These are phyloP conservation scores for Malurus melanocephalus DNA, from an alignment of 2,113 vertebrate species.

Conservation along the genomic window DNA sequence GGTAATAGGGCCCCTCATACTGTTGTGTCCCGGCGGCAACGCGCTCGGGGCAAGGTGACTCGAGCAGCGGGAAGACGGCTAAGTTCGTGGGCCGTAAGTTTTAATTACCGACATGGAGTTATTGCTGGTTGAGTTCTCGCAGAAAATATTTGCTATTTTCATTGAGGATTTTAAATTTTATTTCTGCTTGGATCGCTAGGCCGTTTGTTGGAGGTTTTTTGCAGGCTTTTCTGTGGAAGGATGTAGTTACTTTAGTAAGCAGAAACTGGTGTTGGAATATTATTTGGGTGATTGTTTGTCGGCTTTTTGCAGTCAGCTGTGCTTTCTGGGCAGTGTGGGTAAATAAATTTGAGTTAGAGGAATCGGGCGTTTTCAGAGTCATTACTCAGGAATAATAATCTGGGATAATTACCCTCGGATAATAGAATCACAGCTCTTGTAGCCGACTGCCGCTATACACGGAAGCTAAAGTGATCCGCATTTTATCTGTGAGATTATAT, in stretches of 20 bases:
- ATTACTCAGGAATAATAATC: not conserved
- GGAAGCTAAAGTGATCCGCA: rapidly evolving
- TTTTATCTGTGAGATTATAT: not conserved
- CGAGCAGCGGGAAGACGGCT: not conserved
- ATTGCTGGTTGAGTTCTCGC: rapidly evolving
- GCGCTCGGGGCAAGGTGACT: conserved; percentile 18
- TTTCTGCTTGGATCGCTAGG: not conserved
- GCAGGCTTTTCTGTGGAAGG: not conserved
- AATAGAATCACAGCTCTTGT: not conserved
- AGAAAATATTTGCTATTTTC: rapidly evolving
- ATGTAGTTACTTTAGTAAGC: not conserved
- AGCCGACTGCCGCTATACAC: rapidly evolving
- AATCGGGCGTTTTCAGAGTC: not conserved
- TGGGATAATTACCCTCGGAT: not conserved
- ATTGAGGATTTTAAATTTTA: not conserved
- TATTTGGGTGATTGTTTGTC: not conserved
- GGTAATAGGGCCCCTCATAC: rapidly evolving
- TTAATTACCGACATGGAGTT: rapidly evolving
- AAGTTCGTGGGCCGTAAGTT: not conserved
- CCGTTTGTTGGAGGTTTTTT: not conserved
- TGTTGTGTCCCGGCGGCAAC: rapidly evolving
- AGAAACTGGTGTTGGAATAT: not conserved
- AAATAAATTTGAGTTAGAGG: not conserved
- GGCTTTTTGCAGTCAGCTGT: not conserved
- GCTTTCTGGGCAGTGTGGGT: not conserved